Evolutionary conservation across 2,113 vertebrate species (phyloP), one percentile per base, ranked within the genome.

Genomic region (Percopsis transmontana): DNA sequence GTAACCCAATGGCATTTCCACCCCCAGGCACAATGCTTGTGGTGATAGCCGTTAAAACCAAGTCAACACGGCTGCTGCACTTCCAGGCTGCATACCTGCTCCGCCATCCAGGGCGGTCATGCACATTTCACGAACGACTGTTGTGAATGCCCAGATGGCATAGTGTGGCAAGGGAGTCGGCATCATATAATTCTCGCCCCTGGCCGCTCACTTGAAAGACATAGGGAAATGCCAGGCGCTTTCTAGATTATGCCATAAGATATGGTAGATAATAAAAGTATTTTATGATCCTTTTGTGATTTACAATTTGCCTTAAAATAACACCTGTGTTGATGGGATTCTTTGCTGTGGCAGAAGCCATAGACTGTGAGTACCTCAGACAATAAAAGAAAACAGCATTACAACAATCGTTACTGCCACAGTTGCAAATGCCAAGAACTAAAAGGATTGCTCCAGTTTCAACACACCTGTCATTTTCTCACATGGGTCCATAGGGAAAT

Each of bases 181-280:
- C 51, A 41, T 39, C 68, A 52, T 44, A 52, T 62, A 52, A 55
- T 52, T 59, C 27, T 58, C 21, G 50, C 51, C 23, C 15, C 58
- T 47, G 62, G 40, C 57, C 56, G 75, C 60, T 51, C 57, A 61
- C 74, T 79, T 85, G 68, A 84, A 79, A 80, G 74, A 53, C 60
- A 45, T 38, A 2, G 50, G 1, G 16, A 16, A 14, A 9, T 38
- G 64, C 39, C 68, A 50, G 51, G 41, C 57, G 61, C 84, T 78
- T 64, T 1, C 2, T 50, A 38, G 55, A 62, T 60, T 48, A 14
- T 2, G 57, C 39, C 53, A 45, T 6, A 63, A 68, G 47, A 68
- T 62, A 59, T 52, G 47, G 18, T 56, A 45, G 42, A 57, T 63
- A 58, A 23, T 7, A 55, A 62, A 39, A 74, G 76, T 80, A 66